Conservation (phyloP, 2,113 vertebrate species). For the Nyctereutes procyonoides region DNA sequence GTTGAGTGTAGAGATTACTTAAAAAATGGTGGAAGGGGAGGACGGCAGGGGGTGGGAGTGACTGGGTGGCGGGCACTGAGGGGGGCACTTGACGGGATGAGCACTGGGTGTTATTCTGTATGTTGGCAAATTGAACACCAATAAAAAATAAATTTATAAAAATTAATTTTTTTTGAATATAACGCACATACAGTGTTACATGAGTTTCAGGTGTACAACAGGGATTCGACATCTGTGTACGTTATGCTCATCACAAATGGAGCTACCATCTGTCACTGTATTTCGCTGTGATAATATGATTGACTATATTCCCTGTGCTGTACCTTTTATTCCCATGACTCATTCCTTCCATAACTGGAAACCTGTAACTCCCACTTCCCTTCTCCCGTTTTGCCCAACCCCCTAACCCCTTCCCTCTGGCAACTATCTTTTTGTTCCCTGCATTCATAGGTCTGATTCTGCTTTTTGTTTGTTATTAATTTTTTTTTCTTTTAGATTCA, state of each 20-base stretch:
- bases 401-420: not conserved
- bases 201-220: not conserved
- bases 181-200: not conserved
- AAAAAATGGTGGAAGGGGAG: not conserved
- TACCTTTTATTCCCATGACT: not conserved
- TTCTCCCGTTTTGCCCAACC: not conserved
- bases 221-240: not conserved
- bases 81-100: no score
- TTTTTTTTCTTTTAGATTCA: not conserved
- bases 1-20: not conserved
- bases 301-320: not conserved
- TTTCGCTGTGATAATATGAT: not conserved
- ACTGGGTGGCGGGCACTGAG: no score
- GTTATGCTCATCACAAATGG: not conserved
- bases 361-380: no score
- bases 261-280: not conserved
- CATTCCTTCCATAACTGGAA: not conserved
- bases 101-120: no score
- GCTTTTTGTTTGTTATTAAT: not conserved
- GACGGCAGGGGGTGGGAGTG: no score
- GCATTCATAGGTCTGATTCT: not conserved
- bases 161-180: not conserved
- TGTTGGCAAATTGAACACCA: no score
- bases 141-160: no score
- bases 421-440: not conserved